A percentile compares a stretch with the other conserved stretches of the same genome.
Evolutionary conservation across 2,113 vertebrate genomes (phyloP).

Genomic region (Martes martes): DNA sequence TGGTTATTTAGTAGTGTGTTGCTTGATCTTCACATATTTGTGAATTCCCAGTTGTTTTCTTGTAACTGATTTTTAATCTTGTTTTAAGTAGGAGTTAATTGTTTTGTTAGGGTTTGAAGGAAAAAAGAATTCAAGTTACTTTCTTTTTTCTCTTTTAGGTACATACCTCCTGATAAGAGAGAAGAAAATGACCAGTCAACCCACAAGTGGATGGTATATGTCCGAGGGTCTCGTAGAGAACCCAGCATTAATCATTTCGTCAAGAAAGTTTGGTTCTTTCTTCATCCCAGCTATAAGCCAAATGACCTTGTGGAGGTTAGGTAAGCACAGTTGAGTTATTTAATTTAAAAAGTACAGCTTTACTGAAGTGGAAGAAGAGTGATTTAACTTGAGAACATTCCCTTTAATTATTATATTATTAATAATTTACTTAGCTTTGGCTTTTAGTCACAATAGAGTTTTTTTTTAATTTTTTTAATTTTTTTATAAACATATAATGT

Average conservation of each 20-base stretch:
- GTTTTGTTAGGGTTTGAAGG: background rate
- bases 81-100: constrained; percentile 7
- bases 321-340: constrained; percentile 75
- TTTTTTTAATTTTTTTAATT: background rate
- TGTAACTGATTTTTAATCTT: constrained; percentile 34
- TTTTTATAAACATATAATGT: no score
- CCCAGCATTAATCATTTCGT: constrained; percentile 99
- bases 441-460: background rate
- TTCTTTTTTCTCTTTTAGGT: constrained; percentile 82
- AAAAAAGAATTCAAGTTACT: background rate
- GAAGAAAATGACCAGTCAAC: constrained; percentile 99
- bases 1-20: background rate
- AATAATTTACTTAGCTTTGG: background rate
- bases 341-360: background rate
- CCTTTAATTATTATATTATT: background rate
- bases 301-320: constrained; percentile 99
- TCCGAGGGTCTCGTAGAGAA: constrained; percentile 94
- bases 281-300: constrained; percentile 99
- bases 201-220: constrained; percentile 99
- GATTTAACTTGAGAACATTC: background rate
- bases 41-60: background rate
- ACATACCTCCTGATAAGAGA: constrained; percentile 97
- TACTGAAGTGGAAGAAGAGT: background rate
- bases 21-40: background rate
- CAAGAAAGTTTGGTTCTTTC: constrained; percentile 99